Evolutionary conservation across 2,888 invertebrate species (phyloP).

Genomic region (Mimas tiliae): DNA sequence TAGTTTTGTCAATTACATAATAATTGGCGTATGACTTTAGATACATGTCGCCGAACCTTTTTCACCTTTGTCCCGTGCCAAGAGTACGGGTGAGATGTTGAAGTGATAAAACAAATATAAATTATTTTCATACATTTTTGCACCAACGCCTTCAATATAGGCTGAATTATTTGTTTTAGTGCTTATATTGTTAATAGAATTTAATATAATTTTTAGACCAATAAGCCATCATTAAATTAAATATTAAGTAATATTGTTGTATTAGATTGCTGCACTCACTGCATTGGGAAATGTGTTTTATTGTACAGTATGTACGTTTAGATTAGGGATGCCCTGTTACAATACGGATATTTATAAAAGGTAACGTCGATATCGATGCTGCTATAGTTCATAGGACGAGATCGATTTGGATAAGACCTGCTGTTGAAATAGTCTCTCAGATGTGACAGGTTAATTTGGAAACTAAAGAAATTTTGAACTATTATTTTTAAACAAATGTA

Average conservation of each 20-base stretch:
- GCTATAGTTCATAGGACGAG: too few relatives aligned
- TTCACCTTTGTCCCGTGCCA: background rate
- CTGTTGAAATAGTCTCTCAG: too few relatives aligned
- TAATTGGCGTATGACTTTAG: background rate
- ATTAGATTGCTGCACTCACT: conserved; percentile 12
- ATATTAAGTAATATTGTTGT: conserved; percentile 18
- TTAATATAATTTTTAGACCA: conserved; percentile 42
- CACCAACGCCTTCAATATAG: conserved; percentile 31
- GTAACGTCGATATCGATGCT: too few relatives aligned
- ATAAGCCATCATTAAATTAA: conserved; percentile 42
- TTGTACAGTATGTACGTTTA: background rate
- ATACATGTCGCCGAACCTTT: background rate
- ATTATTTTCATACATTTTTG: conserved; percentile 30
- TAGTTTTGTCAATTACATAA: conserved; percentile 2
- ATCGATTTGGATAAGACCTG: too few relatives aligned
- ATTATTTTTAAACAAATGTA: too few relatives aligned
- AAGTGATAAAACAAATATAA: background rate
- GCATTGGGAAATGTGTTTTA: conserved; percentile 6
- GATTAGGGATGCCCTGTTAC: background rate
- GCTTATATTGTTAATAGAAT: conserved; percentile 43
- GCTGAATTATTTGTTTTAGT: conserved; percentile 35
- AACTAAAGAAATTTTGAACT: too few relatives aligned
- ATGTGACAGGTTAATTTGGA: too few relatives aligned
- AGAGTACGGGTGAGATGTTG: background rate
- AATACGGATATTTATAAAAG: too few relatives aligned